Conservation (phyloP, 2,797 vertebrate genomes). For the Hippopotamyrus pictus region DNA sequence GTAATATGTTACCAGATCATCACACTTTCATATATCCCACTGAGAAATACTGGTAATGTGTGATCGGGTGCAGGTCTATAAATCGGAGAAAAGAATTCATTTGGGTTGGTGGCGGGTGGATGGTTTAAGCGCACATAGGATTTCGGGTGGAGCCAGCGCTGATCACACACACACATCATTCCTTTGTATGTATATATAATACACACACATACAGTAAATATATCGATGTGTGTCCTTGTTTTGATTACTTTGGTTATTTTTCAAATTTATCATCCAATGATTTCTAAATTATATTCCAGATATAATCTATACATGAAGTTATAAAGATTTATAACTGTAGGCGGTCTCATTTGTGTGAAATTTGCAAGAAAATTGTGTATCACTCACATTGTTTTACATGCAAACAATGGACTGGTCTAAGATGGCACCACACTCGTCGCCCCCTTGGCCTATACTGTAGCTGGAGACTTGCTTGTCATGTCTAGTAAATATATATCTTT, state of each 20-base stretch:
- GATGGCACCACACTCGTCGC: background rate
- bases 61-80: background rate
- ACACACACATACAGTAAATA: background rate
- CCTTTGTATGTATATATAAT: background rate
- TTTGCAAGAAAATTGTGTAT: background rate
- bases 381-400: background rate
- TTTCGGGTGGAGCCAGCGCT: background rate
- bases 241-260: background rate
- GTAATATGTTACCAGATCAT: background rate
- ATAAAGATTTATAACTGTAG: background rate
- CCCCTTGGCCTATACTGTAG: background rate
- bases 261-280: background rate
- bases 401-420: background rate
- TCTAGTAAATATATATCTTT: background rate
- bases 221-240: background rate
- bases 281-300: background rate
- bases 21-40: background rate
- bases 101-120: background rate
- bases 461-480: background rate
- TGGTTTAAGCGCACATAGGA: background rate
- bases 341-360: background rate
- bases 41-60: background rate
- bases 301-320: background rate
- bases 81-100: background rate
- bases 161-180: background rate